A percentile compares a stretch with the other conserved stretches of the same genome.
Evolutionary conservation across 2,888 invertebrate species (phyloP).

Genomic region (Phytoseiulus persimilis): DNA sequence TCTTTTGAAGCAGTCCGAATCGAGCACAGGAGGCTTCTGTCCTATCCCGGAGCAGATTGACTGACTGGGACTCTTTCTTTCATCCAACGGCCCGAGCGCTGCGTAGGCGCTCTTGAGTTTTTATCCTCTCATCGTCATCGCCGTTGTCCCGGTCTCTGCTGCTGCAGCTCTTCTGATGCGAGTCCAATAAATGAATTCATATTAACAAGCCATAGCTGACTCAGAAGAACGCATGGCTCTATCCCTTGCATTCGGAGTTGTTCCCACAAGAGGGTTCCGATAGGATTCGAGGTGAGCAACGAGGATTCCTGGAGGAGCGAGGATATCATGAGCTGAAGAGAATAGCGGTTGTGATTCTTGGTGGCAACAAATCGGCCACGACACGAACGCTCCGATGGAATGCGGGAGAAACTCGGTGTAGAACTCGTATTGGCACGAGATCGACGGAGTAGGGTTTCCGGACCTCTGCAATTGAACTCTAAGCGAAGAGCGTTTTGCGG

Average conservation of each 20-base stretch:
- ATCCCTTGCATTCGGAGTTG: background rate
- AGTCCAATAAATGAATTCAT: conserved; percentile 5
- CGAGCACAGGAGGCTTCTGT: background rate
- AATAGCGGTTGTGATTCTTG: too few species aligned
- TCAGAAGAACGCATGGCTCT: background rate
- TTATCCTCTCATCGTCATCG: background rate
- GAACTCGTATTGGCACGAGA: too few species aligned
- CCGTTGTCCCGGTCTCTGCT: background rate
- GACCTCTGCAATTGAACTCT: too few species aligned
- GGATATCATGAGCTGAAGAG: too few species aligned
- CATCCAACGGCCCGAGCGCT: background rate
- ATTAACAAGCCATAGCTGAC: background rate
- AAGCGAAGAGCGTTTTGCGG: too few species aligned
- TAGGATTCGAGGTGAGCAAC: background rate
- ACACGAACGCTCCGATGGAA: too few species aligned
- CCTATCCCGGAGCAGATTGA: background rate
- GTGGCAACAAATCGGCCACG: too few species aligned
- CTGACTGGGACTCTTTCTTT: background rate
- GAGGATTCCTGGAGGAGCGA: background rate
- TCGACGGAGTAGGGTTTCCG: too few species aligned
- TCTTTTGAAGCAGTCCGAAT: background rate
- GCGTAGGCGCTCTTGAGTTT: background rate
- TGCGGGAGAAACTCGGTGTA: too few species aligned
- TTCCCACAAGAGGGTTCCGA: background rate
- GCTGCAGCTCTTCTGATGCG: background rate